Evolutionary conservation across 2,113 vertebrate species (phyloP).

Genomic region (Urocitellus parryii): DNA sequence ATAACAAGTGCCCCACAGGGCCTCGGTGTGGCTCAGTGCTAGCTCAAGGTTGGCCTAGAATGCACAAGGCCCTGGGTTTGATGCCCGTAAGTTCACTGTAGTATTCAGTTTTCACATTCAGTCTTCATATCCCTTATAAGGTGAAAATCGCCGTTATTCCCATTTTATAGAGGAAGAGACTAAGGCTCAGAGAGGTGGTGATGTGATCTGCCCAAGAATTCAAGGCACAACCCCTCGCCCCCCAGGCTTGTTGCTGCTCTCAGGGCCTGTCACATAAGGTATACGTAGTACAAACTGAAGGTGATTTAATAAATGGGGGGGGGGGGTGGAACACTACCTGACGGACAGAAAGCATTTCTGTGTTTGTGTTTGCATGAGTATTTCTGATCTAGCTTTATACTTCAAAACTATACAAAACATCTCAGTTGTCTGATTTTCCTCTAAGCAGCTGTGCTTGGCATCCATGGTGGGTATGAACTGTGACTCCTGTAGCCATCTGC

Average conservation of each 20-base stretch:
- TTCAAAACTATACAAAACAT: too few relatives aligned
- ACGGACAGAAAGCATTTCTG: neutral
- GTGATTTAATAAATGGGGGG: neutral
- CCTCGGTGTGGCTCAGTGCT: neutral
- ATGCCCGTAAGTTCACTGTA: neutral
- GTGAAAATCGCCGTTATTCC: neutral
- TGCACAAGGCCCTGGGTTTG: neutral
- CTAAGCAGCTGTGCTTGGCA: neutral
- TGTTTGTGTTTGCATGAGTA: slow-evolving; percentile 8
- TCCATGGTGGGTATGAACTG: neutral
- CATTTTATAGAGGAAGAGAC: slow-evolving; percentile 6
- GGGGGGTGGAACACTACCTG: neutral
- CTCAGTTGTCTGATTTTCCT: neutral
- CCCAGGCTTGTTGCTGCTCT: neutral
- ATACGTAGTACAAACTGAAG: neutral
- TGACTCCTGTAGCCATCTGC: slow-evolving; percentile 60
- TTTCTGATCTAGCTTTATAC: slow-evolving; percentile 15
- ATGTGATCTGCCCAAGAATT: neutral
- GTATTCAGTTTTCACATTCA: neutral
- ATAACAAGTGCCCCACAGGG: neutral
- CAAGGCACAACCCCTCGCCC: neutral
- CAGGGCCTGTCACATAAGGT: neutral
- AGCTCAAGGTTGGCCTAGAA: neutral
- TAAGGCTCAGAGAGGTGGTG: neutral
- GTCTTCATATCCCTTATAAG: neutral